Conservation (phyloP, 2,888 invertebrate species). For the Lochmaea capreae region DNA sequence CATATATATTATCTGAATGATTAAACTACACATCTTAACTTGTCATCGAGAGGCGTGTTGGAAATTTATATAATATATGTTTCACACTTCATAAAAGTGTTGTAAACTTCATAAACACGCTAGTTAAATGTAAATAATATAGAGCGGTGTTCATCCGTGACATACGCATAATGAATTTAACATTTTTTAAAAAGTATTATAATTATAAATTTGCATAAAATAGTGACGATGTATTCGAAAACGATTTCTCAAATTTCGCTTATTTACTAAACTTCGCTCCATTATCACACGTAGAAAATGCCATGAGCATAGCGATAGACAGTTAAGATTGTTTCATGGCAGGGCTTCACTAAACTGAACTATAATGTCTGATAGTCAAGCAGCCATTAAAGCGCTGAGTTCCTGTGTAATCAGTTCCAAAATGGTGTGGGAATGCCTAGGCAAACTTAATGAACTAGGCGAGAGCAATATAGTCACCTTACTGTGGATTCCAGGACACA, state of each 20-base stretch:
- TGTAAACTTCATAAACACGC: constrained; percentile 16
- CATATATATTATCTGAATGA: not conserved
- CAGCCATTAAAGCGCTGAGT: too few relatives aligned
- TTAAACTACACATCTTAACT: not conserved
- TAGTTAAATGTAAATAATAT: constrained; percentile 23
- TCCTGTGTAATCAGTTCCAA: too few relatives aligned
- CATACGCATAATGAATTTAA: constrained; percentile 20
- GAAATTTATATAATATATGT: constrained; percentile 11
- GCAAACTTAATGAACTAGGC: too few relatives aligned
- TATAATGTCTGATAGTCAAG: too few relatives aligned
- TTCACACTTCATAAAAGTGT: constrained; percentile 20
- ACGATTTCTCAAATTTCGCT: not conserved
- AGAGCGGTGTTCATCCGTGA: constrained; percentile 9
- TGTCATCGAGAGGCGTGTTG: not conserved
- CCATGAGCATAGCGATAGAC: too few relatives aligned
- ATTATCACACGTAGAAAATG: too few relatives aligned
- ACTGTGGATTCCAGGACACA: too few relatives aligned
- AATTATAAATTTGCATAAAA: not conserved
- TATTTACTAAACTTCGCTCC: too few relatives aligned
- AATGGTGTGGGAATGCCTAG: too few relatives aligned
- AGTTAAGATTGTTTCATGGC: too few relatives aligned
- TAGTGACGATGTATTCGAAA: not conserved
- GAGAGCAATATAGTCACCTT: too few relatives aligned
- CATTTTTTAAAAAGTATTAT: not conserved
- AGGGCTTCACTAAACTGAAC: too few relatives aligned